These are phyloP conservation scores for Perdix hodgsoniae DNA, from an alignment of 2,797 vertebrate species.

Conservation along the genomic window DNA sequence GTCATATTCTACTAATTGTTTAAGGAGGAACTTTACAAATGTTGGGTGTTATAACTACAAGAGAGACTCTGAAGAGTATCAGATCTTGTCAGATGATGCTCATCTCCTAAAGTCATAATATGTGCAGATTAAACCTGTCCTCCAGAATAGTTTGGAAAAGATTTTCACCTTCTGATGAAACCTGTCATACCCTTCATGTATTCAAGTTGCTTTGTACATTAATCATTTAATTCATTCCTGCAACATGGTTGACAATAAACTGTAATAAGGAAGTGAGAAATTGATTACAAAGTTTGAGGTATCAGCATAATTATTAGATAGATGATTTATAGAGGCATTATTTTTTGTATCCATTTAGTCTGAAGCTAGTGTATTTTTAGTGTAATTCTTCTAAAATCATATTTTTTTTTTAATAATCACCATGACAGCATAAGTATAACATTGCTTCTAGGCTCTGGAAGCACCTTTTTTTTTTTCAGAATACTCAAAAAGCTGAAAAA, in stretches of 20 bases:
- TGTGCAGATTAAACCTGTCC: background rate
- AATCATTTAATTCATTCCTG: background rate
- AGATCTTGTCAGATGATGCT: background rate
- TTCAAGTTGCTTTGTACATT: background rate
- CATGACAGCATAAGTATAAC: background rate
- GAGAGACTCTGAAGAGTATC: background rate
- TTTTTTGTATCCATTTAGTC: background rate
- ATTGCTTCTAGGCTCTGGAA: background rate
- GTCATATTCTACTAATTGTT: background rate
- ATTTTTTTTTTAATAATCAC: background rate
- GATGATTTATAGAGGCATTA: background rate
- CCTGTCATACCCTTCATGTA: background rate
- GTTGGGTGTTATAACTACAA: background rate
- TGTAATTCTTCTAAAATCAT: background rate
- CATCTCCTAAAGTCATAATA: background rate
- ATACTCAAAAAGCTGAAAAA: background rate
- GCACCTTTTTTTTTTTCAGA: background rate
- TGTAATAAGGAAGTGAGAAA: background rate
- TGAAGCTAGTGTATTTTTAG: background rate
- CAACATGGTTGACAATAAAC: background rate
- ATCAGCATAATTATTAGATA: background rate
- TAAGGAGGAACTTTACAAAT: background rate
- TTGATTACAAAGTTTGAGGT: background rate
- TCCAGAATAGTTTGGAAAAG: background rate
- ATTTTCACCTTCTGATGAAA: background rate